Evolutionary conservation across 2,888 invertebrate genomes (phyloP).

Genomic region (Aphrophora alni): DNA sequence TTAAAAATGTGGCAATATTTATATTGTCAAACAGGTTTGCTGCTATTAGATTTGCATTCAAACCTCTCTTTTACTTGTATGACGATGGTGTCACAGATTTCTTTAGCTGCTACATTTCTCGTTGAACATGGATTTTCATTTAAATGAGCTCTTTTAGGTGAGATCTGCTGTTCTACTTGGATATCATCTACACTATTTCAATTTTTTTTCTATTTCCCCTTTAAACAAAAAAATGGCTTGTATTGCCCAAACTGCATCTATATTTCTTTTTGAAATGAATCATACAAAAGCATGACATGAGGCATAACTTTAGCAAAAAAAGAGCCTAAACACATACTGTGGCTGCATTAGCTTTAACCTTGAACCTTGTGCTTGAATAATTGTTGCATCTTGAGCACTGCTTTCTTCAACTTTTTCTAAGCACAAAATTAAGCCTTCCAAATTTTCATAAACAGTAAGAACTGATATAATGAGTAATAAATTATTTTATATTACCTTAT

Average conservation of each 20-base stretch:
- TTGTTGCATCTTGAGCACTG: constrained; percentile 25
- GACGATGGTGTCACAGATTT: constrained; percentile 52
- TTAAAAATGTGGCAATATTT: constrained; percentile 37
- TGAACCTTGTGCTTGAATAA: constrained; percentile 10
- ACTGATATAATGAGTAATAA: too few species aligned
- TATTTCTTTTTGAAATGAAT: constrained; percentile 44
- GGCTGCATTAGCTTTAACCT: constrained; percentile 14
- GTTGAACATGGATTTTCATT: neutral
- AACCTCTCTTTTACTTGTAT: constrained; percentile 49
- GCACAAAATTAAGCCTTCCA: constrained; percentile 45
- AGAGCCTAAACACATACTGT: constrained; percentile 50
- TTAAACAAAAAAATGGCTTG: constrained; percentile 40
- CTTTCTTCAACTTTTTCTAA: constrained; percentile 44
- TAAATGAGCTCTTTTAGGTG: neutral
- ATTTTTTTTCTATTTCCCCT: constrained; percentile 32
- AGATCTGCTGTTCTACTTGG: neutral
- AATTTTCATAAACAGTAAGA: constrained; percentile 45
- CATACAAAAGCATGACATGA: constrained; percentile 46
- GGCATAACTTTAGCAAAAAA: constrained; percentile 50
- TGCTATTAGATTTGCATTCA: constrained; percentile 50
- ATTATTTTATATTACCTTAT: too few species aligned
- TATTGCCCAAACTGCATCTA: constrained; percentile 19
- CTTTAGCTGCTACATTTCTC: constrained; percentile 43
- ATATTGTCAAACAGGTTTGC: constrained; percentile 48
- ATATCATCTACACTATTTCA: constrained; percentile 13